These are phyloP conservation scores for Crotalus tigris DNA, from an alignment of 2,113 vertebrate genomes.

Conservation along the genomic window DNA sequence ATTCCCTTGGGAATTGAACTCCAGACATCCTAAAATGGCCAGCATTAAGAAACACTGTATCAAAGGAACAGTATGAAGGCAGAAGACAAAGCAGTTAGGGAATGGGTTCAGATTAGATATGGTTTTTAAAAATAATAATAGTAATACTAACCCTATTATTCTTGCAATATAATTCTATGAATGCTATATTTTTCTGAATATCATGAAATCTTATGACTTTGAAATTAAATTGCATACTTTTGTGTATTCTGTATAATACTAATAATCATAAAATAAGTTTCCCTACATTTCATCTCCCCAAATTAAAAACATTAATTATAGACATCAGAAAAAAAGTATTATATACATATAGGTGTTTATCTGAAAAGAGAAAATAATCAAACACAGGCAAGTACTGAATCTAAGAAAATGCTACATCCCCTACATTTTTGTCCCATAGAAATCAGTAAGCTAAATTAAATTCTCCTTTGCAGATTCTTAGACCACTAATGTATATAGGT, in stretches of 20 bases:
- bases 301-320: constrained; percentile 38
- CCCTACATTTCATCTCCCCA: constrained; percentile 1
- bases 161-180: fast-evolving
- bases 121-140: not conserved
- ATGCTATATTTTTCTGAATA: not conserved
- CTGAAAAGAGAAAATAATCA: not conserved
- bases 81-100: not conserved
- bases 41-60: not conserved
- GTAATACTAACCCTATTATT: not conserved
- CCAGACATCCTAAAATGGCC: not conserved
- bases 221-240: constrained; percentile 7
- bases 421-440: not conserved
- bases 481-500: not conserved
- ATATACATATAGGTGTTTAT: not conserved
- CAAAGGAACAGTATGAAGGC: not conserved
- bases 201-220: fast-evolving
- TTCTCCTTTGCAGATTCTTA: not conserved
- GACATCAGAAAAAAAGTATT: not conserved
- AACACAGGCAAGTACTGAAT: not conserved
- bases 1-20: not conserved
- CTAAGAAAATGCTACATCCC: not conserved
- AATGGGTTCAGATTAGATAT: not conserved
- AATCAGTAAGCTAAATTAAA: not conserved
- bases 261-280: not conserved
- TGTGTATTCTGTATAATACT: not conserved